These are phyloP conservation scores for Melanotaenia trifasciata DNA, from an alignment of 2,797 vertebrate genomes.

Conservation along the genomic window DNA sequence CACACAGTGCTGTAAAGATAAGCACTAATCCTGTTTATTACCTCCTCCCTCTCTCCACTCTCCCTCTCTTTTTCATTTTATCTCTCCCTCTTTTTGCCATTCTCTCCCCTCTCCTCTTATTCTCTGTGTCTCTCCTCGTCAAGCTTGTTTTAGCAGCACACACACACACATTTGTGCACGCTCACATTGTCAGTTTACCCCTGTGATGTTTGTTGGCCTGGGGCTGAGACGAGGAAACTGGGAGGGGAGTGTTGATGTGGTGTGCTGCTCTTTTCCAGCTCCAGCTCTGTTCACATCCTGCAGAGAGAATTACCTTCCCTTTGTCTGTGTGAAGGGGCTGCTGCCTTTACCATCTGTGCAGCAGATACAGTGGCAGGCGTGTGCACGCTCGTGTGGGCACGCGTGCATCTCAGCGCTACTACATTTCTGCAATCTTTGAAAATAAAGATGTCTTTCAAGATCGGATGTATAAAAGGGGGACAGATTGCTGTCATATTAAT, in stretches of 20 bases:
- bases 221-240: constrained; percentile 70
- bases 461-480: constrained; percentile 10
- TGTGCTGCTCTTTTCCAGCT: constrained; percentile 72
- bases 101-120: constrained; percentile 54
- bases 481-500: constrained; percentile 14
- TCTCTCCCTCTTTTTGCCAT: constrained; percentile 58
- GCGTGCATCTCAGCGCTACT: background rate
- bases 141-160: constrained; percentile 57
- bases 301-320: constrained; percentile 80
- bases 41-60: constrained; percentile 69
- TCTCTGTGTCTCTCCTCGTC: constrained; percentile 62
- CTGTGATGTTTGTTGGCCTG: constrained; percentile 75
- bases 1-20: constrained; percentile 71
- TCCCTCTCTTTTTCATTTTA: constrained; percentile 67
- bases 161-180: constrained; percentile 16
- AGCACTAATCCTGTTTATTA: constrained; percentile 81
- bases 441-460: constrained; percentile 35
- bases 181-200: constrained; percentile 70
- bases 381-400: constrained; percentile 17
- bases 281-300: constrained; percentile 71
- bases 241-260: constrained; percentile 72
- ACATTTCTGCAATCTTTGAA: constrained; percentile 24
- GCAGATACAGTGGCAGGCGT: constrained; percentile 58
- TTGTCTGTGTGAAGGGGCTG: constrained; percentile 75
- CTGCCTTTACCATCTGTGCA: constrained; percentile 80